Conservation (phyloP, 2,113 vertebrate genomes). For the Dromiciops gliroides region DNA sequence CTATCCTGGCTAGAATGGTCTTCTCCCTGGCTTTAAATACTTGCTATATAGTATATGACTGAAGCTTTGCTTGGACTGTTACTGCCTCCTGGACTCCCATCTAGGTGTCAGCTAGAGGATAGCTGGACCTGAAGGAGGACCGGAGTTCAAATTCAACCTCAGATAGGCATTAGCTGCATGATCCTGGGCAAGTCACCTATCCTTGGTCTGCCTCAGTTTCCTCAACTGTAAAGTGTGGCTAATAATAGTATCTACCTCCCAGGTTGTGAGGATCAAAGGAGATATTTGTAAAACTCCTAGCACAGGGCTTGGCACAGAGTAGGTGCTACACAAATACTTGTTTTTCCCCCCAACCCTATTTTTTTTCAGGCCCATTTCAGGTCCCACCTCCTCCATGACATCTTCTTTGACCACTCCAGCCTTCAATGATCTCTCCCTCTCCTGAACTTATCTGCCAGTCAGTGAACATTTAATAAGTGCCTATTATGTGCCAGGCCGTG, state of each 20-base stretch:
- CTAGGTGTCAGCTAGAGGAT: not conserved
- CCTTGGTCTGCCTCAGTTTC: too few species aligned
- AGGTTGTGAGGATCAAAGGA: not conserved
- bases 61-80: not conserved
- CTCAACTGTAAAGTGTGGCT: not conserved
- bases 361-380: conserved; percentile 11
- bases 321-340: not conserved
- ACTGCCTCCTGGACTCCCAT: not conserved
- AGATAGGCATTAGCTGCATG: not conserved
- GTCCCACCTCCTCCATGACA: not conserved
- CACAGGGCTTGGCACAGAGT: not conserved
- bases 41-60: not conserved
- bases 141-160: not conserved
- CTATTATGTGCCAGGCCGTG: not conserved
- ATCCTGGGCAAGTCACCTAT: not conserved
- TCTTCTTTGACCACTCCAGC: conserved; percentile 6
- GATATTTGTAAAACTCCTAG: not conserved
- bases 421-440: not conserved
- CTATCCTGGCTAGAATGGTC: not conserved
- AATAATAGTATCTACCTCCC: not conserved
- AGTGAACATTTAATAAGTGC: not conserved
- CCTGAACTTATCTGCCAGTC: conserved; percentile 5
- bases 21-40: not conserved
- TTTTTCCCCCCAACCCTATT: not conserved
- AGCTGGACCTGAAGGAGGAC: not conserved